Evolutionary conservation across 2,888 invertebrate genomes (phyloP), one percentile per base, ranked within the genome.

Genomic region (Leptogaster cylindrica): DNA sequence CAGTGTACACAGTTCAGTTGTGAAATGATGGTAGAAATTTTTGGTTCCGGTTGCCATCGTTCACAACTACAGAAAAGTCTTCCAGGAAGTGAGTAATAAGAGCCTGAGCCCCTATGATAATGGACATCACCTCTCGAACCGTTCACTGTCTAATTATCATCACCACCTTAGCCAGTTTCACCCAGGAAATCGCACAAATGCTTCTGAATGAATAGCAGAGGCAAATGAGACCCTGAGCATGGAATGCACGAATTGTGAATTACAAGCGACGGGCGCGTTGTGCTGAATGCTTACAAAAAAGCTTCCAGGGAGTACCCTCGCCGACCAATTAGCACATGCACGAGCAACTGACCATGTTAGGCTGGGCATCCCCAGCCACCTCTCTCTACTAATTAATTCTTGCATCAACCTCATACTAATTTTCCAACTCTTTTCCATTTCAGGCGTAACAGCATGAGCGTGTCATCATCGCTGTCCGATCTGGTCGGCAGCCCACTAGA

Each of bases 401-500:
- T 33, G 8, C 18, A 14, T 52, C 36, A n/a, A 20, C 25, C 25
- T 46, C 8, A 7, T 31, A 7, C 31, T n/a, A 31, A 31, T 31
- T 31, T 31, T 31, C 6, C 10, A 31, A 7, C 10, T 31, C 10
- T 31, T 31, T 31, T 41, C 12, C 41, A 31, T 78, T 79, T 12
- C 72, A 80, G 81, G 70, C 78, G 78, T 71, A 78, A 75, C 74
- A 80, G 75, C 73, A 74, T 80, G 71, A 80, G 81, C 65, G 75
- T 81, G 72, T 81, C 81, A 12, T 80, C 80, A 20, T 81, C 81
- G 12, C 69, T 81, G 71, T 80, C 81, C 8, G 81, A 81, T 74
- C 73, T 81, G 66, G 80, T 79, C 44, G 79, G 79, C 65, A 79
- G 79, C 68, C 80, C 80, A 12, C 70, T 79, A 69, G 80, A 80